A percentile compares a stretch with the other conserved stretches of the same genome.
These are phyloP conservation scores for Ictalurus furcatus DNA, from an alignment of 2,113 vertebrate genomes.

Conservation along the genomic window DNA sequence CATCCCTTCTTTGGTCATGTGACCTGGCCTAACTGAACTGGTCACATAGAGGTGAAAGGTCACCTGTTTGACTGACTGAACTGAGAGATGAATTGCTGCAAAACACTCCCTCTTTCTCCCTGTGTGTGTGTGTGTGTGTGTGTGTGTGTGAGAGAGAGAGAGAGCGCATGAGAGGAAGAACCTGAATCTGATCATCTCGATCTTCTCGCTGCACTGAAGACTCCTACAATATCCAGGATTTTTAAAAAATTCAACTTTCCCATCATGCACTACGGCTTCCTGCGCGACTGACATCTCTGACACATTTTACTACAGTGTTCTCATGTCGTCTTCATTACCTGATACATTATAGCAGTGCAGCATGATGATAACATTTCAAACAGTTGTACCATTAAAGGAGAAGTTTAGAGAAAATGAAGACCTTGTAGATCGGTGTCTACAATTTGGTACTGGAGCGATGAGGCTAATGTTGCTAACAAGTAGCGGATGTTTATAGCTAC, in stretches of 20 bases:
- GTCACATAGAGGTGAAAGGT: not conserved
- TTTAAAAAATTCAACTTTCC: not conserved
- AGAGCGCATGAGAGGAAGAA: not conserved
- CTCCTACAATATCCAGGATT: not conserved
- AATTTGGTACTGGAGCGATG: not conserved
- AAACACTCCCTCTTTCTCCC: not conserved
- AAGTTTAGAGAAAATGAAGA: not conserved
- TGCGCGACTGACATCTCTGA: not conserved
- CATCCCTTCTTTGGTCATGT: constrained; percentile 91
- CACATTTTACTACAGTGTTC: not conserved
- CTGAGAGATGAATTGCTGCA: not conserved
- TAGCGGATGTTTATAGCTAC: not conserved
- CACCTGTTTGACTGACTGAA: not conserved
- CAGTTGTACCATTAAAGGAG: not conserved
- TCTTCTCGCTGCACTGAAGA: not conserved
- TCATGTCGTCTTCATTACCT: not conserved
- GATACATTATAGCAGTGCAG: not conserved
- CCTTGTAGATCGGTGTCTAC: not conserved
- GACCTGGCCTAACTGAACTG: constrained; percentile 73
- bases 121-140: constrained; percentile 9
- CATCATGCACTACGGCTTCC: constrained; percentile 13
- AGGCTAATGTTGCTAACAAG: not conserved
- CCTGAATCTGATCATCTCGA: not conserved
- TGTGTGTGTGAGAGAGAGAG: constrained; percentile 1
- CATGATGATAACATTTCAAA: not conserved